phyloP scores from a whole-genome alignment of 2,797 vertebrate species.

The Oryzias dopingdopingensis region DNA sequence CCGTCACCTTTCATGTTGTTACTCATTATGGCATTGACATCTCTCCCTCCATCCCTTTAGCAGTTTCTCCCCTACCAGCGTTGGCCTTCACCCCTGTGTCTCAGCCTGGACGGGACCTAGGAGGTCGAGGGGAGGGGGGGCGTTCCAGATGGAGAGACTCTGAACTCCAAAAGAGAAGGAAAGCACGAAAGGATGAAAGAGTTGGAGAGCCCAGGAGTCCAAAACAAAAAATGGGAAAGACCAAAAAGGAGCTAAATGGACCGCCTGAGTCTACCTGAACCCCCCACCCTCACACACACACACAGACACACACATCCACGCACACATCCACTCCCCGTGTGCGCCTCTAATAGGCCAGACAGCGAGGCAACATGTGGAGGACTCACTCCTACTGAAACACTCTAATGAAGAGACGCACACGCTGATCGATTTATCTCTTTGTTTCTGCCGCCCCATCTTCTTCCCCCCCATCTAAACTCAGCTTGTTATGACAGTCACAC shows the following conservation, averaged over 20 bases:
- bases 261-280: constrained; percentile 56
- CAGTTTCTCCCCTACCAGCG: constrained; percentile 60
- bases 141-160: constrained; percentile 69
- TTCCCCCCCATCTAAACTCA: constrained; percentile 25
- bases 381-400: constrained; percentile 61
- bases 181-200: constrained; percentile 51
- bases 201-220: constrained; percentile 34
- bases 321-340: constrained; percentile 42
- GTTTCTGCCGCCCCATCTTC: constrained; percentile 25
- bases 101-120: constrained; percentile 66
- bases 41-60: constrained; percentile 55
- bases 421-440: constrained; percentile 55
- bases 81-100: constrained; percentile 74
- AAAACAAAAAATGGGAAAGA: constrained; percentile 34
- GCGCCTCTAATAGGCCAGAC: constrained; percentile 72
- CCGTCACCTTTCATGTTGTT: constrained; percentile 74
- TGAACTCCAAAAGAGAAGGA: constrained; percentile 66
- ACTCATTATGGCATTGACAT: constrained; percentile 76
- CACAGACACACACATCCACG: constrained; percentile 38
- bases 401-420: constrained; percentile 75
- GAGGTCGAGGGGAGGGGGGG: constrained; percentile 25
- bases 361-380: constrained; percentile 65
- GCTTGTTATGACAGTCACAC: constrained; percentile 29
- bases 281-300: constrained; percentile 33
- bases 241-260: constrained; percentile 44